phyloP scores from a whole-genome alignment of 64 coral and sea anemone genomes.

The Stylophora pistillata region DNA sequence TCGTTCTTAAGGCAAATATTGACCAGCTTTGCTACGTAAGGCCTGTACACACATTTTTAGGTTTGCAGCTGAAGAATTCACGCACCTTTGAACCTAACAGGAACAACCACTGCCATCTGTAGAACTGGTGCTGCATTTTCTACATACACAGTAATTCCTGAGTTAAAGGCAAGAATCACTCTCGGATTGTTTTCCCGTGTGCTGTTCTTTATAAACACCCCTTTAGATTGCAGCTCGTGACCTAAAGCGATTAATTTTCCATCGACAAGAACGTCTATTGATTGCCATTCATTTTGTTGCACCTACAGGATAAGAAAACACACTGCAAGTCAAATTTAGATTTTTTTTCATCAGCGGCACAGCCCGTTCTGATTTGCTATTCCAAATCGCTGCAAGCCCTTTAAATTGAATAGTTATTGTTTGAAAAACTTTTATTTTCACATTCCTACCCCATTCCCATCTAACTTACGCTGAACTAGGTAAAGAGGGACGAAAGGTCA shows the following conservation, averaged over 20 bases:
- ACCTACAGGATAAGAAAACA: slow-evolving; percentile 11
- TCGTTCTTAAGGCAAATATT: no score
- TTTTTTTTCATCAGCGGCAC: no score
- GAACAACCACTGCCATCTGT: slow-evolving; percentile 47
- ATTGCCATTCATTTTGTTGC: neutral
- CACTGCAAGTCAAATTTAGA: neutral
- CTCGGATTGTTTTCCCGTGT: neutral
- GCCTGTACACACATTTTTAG: no score
- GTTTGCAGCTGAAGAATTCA: no score
- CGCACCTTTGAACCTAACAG: slow-evolving; percentile 52
- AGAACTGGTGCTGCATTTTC: slow-evolving; percentile 30
- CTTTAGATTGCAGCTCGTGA: neutral
- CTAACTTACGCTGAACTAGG: no score
- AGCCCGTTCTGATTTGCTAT: no score
- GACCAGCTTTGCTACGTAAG: no score
- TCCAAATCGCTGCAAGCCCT: neutral
- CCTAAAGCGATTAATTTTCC: neutral
- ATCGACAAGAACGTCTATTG: slow-evolving; percentile 40
- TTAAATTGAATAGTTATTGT: neutral
- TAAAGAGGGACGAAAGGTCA: no score
- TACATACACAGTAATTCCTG: slow-evolving; percentile 44
- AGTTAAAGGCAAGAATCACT: slow-evolving; percentile 11
- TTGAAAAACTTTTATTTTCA: no score
- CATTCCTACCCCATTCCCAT: no score
- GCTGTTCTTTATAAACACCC: neutral